Percentiles rank a stretch among this genome's conserved stretches.
Evolutionary conservation across 2,113 vertebrate genomes (phyloP).

Genomic region (Petroica traversi): DNA sequence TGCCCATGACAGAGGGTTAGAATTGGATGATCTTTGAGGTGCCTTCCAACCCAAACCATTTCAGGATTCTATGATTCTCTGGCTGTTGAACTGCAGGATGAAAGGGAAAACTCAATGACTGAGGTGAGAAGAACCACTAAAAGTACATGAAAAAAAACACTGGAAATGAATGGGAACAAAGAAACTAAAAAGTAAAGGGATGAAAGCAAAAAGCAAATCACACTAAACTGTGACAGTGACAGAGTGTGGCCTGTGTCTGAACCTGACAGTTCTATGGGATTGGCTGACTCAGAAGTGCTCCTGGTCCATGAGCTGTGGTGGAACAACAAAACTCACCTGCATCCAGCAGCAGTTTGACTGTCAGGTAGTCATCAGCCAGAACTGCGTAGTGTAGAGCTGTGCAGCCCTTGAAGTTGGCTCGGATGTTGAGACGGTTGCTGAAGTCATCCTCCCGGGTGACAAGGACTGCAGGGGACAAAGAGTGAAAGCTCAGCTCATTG

Average conservation of each 20-base stretch:
- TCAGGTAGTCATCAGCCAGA: constrained; percentile 82
- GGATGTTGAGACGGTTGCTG: constrained; percentile 88
- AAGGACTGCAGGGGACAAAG: constrained; percentile 76
- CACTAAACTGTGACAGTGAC: not conserved
- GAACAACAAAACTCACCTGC: constrained; percentile 73
- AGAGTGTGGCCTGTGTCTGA: not conserved
- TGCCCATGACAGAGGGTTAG: not conserved
- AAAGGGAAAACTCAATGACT: not conserved
- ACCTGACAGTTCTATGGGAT: too few species aligned
- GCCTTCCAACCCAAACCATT: not conserved
- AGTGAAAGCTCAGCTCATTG: not conserved
- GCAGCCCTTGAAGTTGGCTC: constrained; percentile 91
- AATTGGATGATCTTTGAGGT: not conserved
- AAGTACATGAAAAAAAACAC: not conserved
- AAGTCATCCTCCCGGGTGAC: constrained; percentile 95
- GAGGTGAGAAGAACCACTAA: not conserved
- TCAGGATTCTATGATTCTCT: not conserved
- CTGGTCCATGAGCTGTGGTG: not conserved
- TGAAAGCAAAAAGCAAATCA: not conserved
- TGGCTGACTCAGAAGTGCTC: not conserved
- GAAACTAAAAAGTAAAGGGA: not conserved
- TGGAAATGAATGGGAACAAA: not conserved
- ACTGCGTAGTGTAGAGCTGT: constrained; percentile 91
- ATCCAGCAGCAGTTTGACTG: constrained; percentile 82
- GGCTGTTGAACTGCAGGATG: not conserved